A percentile compares a stretch with the other conserved stretches of the same genome.
Conservation (phyloP, 2,113 vertebrate genomes). For the Alethe castanea region DNA sequence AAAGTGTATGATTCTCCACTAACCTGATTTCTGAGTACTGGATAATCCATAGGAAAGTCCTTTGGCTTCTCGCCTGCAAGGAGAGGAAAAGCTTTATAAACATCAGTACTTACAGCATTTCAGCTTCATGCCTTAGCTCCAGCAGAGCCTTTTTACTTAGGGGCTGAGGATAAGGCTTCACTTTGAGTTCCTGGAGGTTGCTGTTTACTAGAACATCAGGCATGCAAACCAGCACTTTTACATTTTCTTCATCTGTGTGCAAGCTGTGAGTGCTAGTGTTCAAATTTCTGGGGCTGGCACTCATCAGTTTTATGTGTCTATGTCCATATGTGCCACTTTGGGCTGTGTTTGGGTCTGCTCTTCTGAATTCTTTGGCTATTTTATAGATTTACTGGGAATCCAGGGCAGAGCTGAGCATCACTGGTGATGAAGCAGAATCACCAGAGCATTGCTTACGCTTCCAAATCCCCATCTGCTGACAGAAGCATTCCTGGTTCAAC, state of each 20-base stretch:
- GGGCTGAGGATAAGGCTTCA: neutral
- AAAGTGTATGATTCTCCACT: constrained; percentile 33
- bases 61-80: constrained; percentile 78
- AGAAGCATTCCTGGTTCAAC: neutral
- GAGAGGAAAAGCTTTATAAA: constrained; percentile 42
- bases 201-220: neutral
- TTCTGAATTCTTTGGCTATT: neutral
- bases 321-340: neutral
- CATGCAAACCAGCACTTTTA: neutral
- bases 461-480: neutral
- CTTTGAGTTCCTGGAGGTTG: neutral
- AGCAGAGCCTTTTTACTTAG: neutral
- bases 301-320: neutral
- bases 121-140: neutral
- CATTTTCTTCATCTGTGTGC: neutral
- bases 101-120: neutral
- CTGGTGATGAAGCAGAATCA: neutral
- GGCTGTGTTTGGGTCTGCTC: neutral
- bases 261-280: neutral
- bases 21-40: constrained; percentile 78
- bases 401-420: neutral
- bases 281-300: neutral
- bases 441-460: neutral
- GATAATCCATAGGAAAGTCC: constrained; percentile 73
- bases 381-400: neutral